These are phyloP conservation scores for Corythaixoides concolor DNA, from an alignment of 2,113 vertebrate species.

Conservation along the genomic window DNA sequence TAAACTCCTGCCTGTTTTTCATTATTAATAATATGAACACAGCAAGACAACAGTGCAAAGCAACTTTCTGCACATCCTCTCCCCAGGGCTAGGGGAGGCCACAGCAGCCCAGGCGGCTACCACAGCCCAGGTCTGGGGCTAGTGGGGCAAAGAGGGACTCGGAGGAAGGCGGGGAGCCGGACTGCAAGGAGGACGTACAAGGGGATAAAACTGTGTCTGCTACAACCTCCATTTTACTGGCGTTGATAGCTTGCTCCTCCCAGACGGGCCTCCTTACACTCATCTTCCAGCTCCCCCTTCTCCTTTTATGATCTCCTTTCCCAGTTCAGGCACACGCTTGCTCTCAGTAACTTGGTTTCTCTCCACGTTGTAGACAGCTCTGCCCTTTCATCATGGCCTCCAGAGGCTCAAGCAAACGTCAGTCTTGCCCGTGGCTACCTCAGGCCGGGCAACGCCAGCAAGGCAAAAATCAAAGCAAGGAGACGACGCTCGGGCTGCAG, in stretches of 20 bases:
- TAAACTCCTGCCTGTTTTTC: not conserved
- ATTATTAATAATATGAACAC: not conserved
- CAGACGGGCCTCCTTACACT: not conserved
- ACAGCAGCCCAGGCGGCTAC: not conserved
- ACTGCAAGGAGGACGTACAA: not conserved
- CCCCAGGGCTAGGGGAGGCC: not conserved
- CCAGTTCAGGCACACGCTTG: not conserved
- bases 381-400: not conserved
- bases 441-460: not conserved
- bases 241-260: not conserved
- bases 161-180: not conserved
- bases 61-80: not conserved
- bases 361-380: not conserved
- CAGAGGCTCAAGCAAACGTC: not conserved
- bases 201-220: not conserved
- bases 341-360: not conserved
- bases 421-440: not conserved
- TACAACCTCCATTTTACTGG: not conserved
- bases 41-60: not conserved
- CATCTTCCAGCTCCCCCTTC: not conserved
- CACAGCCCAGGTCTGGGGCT: accelerated
- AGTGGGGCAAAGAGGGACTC: not conserved
- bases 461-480: not conserved
- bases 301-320: not conserved
- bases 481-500: not conserved